phyloP scores from a whole-genome alignment of 2,113 vertebrate species.

The Ammodytes marinus region DNA sequence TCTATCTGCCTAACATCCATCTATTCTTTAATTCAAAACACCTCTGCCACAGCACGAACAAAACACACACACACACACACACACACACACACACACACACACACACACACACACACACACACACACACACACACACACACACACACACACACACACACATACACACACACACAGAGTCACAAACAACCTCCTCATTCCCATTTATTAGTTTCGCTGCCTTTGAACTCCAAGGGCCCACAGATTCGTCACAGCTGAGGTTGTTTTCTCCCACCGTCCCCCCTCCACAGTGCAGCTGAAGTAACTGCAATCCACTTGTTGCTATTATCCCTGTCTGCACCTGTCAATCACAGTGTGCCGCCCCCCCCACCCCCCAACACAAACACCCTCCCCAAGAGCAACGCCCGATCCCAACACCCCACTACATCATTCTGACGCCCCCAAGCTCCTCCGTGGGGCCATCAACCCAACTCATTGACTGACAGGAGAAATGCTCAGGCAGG shows the following conservation, averaged over 20 bases:
- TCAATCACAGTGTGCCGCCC: conserved; percentile 60
- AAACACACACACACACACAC: conserved; percentile 29
- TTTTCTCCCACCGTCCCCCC: conserved; percentile 26
- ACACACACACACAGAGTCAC: conserved; percentile 27
- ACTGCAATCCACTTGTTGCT: conserved; percentile 84
- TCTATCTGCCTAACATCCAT: conserved; percentile 45
- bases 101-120: conserved; percentile 32
- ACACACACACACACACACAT: conserved; percentile 24
- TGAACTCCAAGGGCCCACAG: conserved; percentile 61
- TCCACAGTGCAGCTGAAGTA: conserved; percentile 70
- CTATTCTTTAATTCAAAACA: conserved; percentile 44
- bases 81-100: conserved; percentile 11
- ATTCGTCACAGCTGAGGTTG: conserved; percentile 79
- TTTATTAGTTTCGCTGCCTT: conserved; percentile 46
- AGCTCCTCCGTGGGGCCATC: neutral
- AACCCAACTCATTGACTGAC: conserved; percentile 22
- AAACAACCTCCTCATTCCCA: conserved; percentile 25
- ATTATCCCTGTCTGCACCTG: conserved; percentile 81
- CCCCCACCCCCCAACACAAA: neutral
- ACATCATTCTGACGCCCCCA: conserved; percentile 44
- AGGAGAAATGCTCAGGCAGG: conserved; percentile 45
- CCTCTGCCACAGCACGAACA: neutral
- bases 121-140: conserved; percentile 20
- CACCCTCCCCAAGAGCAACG: conserved; percentile 4
- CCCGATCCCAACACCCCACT: conserved; percentile 20